Evolutionary conservation across 2,113 vertebrate species (phyloP).

Genomic region (Solea solea): DNA sequence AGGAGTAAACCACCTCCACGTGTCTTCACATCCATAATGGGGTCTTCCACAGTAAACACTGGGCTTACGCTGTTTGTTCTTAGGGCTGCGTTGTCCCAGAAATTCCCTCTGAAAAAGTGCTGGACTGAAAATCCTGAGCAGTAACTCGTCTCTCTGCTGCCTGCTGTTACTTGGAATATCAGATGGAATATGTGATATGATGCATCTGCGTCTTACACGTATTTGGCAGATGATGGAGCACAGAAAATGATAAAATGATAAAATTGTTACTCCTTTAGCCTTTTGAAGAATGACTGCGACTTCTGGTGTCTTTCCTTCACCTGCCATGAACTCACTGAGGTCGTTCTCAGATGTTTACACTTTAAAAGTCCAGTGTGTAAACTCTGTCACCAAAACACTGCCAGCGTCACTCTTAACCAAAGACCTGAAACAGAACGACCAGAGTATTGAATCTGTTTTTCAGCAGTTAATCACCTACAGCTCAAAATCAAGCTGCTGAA

Average conservation of each 20-base stretch:
- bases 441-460: too few species aligned
- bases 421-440: too few species aligned
- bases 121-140: neutral
- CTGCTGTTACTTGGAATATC: neutral
- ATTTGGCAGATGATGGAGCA: neutral
- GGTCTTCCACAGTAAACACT: slow-evolving; percentile 34
- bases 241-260: neutral
- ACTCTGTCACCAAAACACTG: too few species aligned
- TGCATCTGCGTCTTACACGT: neutral
- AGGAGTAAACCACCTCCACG: slow-evolving; percentile 60
- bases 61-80: slow-evolving; percentile 14
- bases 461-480: too few species aligned
- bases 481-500: too few species aligned
- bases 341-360: neutral
- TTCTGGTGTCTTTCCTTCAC: neutral
- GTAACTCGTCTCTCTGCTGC: slow-evolving; percentile 1
- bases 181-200: slow-evolving; percentile 1
- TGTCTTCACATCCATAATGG: slow-evolving; percentile 47
- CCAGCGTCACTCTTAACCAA: too few species aligned
- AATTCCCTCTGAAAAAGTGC: neutral
- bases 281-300: neutral
- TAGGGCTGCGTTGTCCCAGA: slow-evolving; percentile 1
- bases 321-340: neutral
- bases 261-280: neutral
- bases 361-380: neutral